Conservation (phyloP, 2,797 vertebrate species). For the Meda fulgida region DNA sequence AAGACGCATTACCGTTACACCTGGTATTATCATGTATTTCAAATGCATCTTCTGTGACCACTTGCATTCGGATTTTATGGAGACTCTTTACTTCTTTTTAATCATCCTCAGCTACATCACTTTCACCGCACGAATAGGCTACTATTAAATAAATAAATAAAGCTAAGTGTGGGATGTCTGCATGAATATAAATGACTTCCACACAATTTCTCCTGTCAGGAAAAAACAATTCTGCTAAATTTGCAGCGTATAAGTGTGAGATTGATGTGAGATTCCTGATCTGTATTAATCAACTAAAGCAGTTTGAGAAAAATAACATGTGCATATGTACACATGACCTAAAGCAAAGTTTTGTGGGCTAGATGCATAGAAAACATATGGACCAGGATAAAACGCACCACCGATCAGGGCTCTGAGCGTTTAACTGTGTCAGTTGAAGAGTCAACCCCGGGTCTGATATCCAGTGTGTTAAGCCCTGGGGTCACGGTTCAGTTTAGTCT, state of each 20-base stretch:
- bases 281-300: neutral
- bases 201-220: neutral
- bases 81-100: neutral
- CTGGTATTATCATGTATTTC: neutral
- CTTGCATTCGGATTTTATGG: neutral
- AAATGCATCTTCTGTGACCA: neutral
- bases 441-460: constrained; percentile 33
- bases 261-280: neutral
- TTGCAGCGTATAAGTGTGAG: neutral
- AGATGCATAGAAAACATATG: constrained; percentile 10
- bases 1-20: neutral
- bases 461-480: constrained; percentile 43
- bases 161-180: no score
- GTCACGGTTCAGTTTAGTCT: constrained; percentile 46
- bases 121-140: neutral
- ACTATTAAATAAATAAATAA: no score
- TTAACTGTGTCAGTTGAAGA: constrained; percentile 47
- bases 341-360: constrained; percentile 5
- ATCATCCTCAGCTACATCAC: neutral
- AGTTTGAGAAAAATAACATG: neutral
- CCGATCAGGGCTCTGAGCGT: neutral
- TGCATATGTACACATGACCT: neutral
- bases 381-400: constrained; percentile 3
- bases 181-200: neutral
- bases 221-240: neutral